Base-by-base conservation (phyloP, 2,888 invertebrate species). In the Epinotia demarniana region DNA sequence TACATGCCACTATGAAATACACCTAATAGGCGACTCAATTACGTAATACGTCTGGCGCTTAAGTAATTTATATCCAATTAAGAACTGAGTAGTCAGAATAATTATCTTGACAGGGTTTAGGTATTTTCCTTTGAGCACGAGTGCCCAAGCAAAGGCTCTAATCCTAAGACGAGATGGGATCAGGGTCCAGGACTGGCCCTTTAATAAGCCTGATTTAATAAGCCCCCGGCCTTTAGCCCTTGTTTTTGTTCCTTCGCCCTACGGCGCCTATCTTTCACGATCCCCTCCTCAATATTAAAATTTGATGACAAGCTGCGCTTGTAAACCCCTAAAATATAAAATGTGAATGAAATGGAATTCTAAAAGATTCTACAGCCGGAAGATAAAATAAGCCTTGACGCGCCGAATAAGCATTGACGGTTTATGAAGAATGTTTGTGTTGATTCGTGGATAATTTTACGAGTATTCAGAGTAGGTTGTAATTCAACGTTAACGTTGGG, bases 161-260 rank as follows among this genome's bases (percentile, higher is more conserved):
- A 79, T 78, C 79, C 77, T 69, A 61, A 73, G 75, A 69, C 70
- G 73, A 73, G 77, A 73, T 79, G 58, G 77, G 77, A 79, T 79
- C 75, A 79, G 58, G 49, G n/a, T 64, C 69, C 69, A 81, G 73
- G 78, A 78, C 82, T 83, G 81, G 81, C 72, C 80, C 83, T 84
- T 82, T 85, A 86, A 86, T 86, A 86, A 86, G 83, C 82, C 81
- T 80, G 85, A 85, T 84, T 75, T 75, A 75, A 75, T 75, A 75
- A 75, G 75, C 70, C 72, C 73, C 69, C 55, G 27, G 75, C 55
- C 68, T 53, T 43, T 23, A 58, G 70, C 57, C 62, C 75, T 71
- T 77, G 73, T 77, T 75, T 75, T 72, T 61, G 67, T 73, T 67
- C 67, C 55, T 61, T 68, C 39, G 66, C 58, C 71, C 75, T 66